Percentiles rank a stretch among this genome's conserved stretches.
Conservation (phyloP, 2,797 vertebrate genomes). For the Sciurus vulgaris region DNA sequence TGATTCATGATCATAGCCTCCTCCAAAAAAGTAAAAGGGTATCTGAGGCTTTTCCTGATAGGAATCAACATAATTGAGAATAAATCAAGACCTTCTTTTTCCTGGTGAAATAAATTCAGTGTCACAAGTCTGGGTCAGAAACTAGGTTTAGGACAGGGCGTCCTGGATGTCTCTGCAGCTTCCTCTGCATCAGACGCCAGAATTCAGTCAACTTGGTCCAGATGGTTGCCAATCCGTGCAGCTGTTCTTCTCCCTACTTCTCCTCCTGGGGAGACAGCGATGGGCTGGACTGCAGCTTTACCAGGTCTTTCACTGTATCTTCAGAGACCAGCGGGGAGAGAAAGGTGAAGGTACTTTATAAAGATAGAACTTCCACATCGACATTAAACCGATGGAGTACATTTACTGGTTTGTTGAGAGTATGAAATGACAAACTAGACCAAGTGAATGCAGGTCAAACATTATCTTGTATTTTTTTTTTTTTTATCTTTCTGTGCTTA, state of each 20-base stretch:
- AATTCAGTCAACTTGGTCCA: slow-evolving; percentile 18
- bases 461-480: neutral
- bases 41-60: slow-evolving; percentile 18
- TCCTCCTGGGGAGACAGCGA: neutral
- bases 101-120: slow-evolving; percentile 63
- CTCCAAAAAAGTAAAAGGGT: neutral
- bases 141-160: slow-evolving; percentile 64
- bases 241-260: neutral
- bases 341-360: neutral
- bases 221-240: slow-evolving; percentile 48
- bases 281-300: neutral
- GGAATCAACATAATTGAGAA: slow-evolving; percentile 26
- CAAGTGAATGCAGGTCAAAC: neutral
- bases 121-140: slow-evolving; percentile 66
- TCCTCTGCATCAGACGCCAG: slow-evolving; percentile 60
- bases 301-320: neutral
- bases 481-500: neutral
- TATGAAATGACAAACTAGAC: neutral
- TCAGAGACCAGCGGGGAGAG: neutral
- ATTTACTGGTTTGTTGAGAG: neutral
- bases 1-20: neutral
- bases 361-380: neutral
- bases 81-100: slow-evolving; percentile 68
- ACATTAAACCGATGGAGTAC: neutral
- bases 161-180: slow-evolving; percentile 64